These are phyloP conservation scores for Drosophila peninsularis DNA, from an alignment of 2,888 invertebrate species.

Conservation along the genomic window DNA sequence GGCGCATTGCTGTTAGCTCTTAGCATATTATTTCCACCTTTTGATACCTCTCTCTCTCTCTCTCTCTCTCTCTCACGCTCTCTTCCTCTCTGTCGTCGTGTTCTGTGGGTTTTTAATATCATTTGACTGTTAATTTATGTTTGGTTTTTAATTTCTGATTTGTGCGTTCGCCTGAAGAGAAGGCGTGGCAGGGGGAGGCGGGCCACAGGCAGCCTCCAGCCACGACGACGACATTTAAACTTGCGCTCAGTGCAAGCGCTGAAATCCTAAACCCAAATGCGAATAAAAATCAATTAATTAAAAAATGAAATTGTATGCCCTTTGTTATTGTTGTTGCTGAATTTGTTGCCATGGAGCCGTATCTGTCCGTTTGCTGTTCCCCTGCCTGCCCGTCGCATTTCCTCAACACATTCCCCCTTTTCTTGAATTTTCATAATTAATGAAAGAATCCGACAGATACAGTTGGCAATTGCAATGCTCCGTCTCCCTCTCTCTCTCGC, in stretches of 20 bases:
- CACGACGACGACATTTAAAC: conserved; percentile 44
- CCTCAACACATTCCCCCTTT: conserved; percentile 13
- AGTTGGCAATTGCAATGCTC: conserved; percentile 60
- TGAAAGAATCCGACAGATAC: conserved; percentile 61
- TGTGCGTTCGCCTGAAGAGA: conserved; percentile 73
- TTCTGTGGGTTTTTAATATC: conserved; percentile 67
- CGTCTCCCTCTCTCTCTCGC: conserved; percentile 3
- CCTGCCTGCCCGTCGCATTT: conserved; percentile 24
- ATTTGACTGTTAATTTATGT: conserved; percentile 82
- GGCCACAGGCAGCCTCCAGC: conserved; percentile 41
- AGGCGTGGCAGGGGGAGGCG: background rate
- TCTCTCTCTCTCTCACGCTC: conserved; percentile 2
- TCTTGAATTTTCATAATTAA: conserved; percentile 61
- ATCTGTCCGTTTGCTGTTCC: conserved; percentile 33
- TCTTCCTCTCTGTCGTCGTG: conserved; percentile 29
- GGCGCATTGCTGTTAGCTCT: conserved; percentile 57
- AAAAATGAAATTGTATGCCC: conserved; percentile 75
- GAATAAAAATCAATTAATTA: conserved; percentile 80
- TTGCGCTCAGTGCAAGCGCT: conserved; percentile 56
- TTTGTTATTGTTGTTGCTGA: conserved; percentile 20
- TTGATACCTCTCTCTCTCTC: conserved; percentile 23
- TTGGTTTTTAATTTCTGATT: conserved; percentile 82
- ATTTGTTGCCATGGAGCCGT: conserved; percentile 41
- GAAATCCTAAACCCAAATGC: conserved; percentile 77
- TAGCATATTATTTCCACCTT: conserved; percentile 52